Evolutionary conservation across 2,113 vertebrate genomes (phyloP).

Genomic region (Chaenocephalus aceratus): DNA sequence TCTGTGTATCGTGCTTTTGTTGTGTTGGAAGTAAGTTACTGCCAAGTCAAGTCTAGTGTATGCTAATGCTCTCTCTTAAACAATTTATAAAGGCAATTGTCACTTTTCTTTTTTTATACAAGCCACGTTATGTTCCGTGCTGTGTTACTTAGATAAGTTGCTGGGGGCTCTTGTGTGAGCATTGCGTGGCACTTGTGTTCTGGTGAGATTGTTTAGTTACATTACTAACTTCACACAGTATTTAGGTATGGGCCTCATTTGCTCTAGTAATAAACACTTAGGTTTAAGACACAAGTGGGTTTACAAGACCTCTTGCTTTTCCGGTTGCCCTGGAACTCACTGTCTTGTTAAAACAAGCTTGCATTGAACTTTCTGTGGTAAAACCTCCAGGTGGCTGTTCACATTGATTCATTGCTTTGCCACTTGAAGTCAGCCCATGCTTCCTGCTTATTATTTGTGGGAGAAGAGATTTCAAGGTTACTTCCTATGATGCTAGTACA

Average conservation of each 20-base stretch:
- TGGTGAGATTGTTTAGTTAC: constrained; percentile 51
- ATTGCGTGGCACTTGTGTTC: constrained; percentile 18
- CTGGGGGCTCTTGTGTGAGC: not conserved
- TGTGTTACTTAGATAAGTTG: constrained; percentile 8
- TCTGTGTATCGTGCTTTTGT: not conserved
- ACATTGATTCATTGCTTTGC: constrained; percentile 75
- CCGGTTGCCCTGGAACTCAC: constrained; percentile 70
- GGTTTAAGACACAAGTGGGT: constrained; percentile 69
- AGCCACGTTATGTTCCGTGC: constrained; percentile 2
- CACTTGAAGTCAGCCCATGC: constrained; percentile 58
- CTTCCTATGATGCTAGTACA: constrained; percentile 5
- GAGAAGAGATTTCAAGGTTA: constrained; percentile 72
- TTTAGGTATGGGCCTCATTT: constrained; percentile 70
- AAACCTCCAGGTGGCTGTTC: constrained; percentile 78
- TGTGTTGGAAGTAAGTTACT: not conserved
- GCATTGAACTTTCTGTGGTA: constrained; percentile 66
- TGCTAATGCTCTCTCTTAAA: not conserved
- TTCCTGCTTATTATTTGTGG: constrained; percentile 73
- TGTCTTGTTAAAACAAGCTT: constrained; percentile 48
- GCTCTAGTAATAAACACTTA: constrained; percentile 50
- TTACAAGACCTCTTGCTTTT: constrained; percentile 58
- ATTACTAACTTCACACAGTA: constrained; percentile 53
- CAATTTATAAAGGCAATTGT: constrained; percentile 6
- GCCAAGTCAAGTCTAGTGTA: not conserved
- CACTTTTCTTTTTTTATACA: not conserved